Evolutionary conservation across 2,888 invertebrate species (phyloP).

Genomic region (Amaurobius ferox): DNA sequence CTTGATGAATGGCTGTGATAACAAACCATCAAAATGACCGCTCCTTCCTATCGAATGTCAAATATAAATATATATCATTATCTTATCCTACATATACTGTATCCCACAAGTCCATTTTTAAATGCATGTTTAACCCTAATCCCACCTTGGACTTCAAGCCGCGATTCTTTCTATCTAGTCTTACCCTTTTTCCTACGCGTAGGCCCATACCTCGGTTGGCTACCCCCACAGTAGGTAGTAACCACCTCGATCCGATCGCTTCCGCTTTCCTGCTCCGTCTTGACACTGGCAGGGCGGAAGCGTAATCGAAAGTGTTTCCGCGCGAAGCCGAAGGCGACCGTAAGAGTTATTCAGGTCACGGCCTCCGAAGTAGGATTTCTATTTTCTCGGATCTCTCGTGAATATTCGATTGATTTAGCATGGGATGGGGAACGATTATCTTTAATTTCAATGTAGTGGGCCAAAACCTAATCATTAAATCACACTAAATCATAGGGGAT

Average conservation of each 20-base stretch:
- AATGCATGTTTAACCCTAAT: neutral
- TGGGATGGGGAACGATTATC: too few relatives aligned
- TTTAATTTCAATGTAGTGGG: too few relatives aligned
- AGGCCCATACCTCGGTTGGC: neutral
- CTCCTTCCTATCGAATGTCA: too few relatives aligned
- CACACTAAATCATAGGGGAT: too few relatives aligned
- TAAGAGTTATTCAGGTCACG: slow-evolving; percentile 38
- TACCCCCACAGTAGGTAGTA: neutral
- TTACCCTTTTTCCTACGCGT: neutral
- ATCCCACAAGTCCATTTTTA: too few relatives aligned
- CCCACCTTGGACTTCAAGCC: neutral
- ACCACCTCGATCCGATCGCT: slow-evolving; percentile 4
- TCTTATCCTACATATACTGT: too few relatives aligned
- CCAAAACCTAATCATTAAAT: too few relatives aligned
- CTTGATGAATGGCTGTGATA: too few relatives aligned
- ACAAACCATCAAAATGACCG: too few relatives aligned
- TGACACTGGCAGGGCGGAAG: slow-evolving; percentile 59
- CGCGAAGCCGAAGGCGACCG: neutral
- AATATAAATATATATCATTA: too few relatives aligned
- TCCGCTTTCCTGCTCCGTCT: slow-evolving; percentile 57
- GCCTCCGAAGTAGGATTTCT: slow-evolving; percentile 18
- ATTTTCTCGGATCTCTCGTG: neutral
- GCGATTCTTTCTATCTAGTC: neutral
- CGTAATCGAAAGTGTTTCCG: neutral
- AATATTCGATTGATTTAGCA: neutral